These are phyloP conservation scores for Luperina testacea DNA, from an alignment of 2,888 invertebrate species.

Conservation along the genomic window DNA sequence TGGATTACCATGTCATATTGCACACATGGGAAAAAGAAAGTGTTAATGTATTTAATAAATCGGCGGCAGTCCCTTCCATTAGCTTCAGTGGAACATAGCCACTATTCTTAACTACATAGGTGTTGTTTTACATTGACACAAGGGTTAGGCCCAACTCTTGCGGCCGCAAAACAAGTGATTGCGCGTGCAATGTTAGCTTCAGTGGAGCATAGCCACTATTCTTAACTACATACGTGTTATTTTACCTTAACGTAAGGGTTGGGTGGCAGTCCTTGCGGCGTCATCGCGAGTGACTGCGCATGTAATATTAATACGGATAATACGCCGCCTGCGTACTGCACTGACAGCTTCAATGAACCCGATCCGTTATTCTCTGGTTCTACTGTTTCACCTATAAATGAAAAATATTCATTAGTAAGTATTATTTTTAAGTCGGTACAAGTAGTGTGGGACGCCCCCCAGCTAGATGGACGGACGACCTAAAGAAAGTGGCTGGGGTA, in stretches of 20 bases:
- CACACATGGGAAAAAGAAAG: neutral
- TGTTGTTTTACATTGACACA: too few species aligned
- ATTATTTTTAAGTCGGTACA: neutral
- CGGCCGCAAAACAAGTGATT: neutral
- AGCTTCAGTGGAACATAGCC: too few species aligned
- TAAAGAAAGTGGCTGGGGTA: too few species aligned
- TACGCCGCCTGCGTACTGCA: constrained; percentile 87
- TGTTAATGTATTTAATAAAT: neutral
- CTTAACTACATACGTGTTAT: neutral
- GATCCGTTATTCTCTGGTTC: constrained; percentile 83
- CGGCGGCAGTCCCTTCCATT: neutral
- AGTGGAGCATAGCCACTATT: neutral
- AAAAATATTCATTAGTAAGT: neutral
- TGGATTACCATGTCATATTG: neutral
- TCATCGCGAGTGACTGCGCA: constrained; percentile 95
- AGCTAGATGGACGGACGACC: too few species aligned
- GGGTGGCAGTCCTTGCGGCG: constrained; percentile 95
- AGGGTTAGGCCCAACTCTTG: neutral
- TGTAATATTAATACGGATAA: constrained; percentile 92
- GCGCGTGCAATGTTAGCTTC: neutral
- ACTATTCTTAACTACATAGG: too few species aligned
- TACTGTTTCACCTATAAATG: constrained; percentile 72
- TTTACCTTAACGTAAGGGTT: constrained; percentile 96
- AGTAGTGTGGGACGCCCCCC: too few species aligned
- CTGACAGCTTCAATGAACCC: constrained; percentile 86